phyloP scores from a whole-genome alignment of 2,888 invertebrate species.

The Glaucopsyche alexis region DNA sequence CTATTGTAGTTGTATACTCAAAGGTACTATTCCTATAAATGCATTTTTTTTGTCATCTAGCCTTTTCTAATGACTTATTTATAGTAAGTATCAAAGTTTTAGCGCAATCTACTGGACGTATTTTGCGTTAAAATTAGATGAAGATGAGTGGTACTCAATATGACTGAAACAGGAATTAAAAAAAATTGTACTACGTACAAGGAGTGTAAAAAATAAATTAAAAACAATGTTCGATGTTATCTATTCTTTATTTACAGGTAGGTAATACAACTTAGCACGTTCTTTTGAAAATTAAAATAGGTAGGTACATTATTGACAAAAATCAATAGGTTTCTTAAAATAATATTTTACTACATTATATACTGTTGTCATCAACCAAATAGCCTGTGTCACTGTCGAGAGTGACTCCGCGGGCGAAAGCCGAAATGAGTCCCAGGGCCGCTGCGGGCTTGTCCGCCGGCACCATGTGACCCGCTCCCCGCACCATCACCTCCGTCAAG shows the following conservation, averaged over 20 bases:
- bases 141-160: too few species aligned
- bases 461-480: constrained; percentile 85
- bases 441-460: constrained; percentile 82
- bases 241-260: constrained; percentile 1
- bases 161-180: too few species aligned
- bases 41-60: too few species aligned
- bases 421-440: constrained; percentile 80
- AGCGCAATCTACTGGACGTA: too few species aligned
- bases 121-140: too few species aligned
- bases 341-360: neutral
- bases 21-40: too few species aligned
- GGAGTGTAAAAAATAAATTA: neutral
- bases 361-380: constrained; percentile 51
- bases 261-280: neutral
- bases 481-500: constrained; percentile 80
- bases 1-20: too few species aligned
- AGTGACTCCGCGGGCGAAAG: constrained; percentile 75
- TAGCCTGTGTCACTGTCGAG: constrained; percentile 59
- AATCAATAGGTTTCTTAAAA: neutral
- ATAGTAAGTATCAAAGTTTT: too few species aligned
- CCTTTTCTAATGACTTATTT: too few species aligned
- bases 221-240: neutral
- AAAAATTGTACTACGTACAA: too few species aligned
- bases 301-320: neutral
- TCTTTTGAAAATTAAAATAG: constrained; percentile 7